Base-by-base conservation (phyloP, 2,888 invertebrate genomes). In the Chrysopilus asiliformis region DNA sequence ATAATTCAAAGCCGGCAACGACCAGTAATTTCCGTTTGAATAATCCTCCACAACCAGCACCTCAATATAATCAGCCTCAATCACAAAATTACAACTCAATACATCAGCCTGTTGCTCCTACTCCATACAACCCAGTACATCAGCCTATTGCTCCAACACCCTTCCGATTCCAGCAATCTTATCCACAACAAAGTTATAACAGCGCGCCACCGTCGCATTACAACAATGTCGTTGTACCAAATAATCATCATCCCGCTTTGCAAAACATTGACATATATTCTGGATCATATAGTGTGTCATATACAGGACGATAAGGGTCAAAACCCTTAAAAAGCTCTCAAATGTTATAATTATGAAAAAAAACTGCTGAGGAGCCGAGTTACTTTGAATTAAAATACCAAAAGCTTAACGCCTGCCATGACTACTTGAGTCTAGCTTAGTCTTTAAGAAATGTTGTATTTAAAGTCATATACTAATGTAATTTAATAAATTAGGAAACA, bases 251-350 rank as follows among this genome's bases (percentile, higher is more conserved):
- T 57, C 80, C 83, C 1, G 76, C 80, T 1, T 37, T 60, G 14
- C 70, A 73, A 44, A 82, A 79, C 53, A 70, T 81, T 43, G 78
- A 84, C 52, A 72, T 80, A 28, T 72, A 66, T 53, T 72, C 75
- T 40, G 84, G 83, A 13, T 84, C 85, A 4, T 86, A 86, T 59
- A 71, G 77, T 44, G 75, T 85, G 45, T 75, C 77, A 53, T 85
- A 82, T 53, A 73, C 71, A 49, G 74, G 74, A 53, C 69, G 68
- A 52, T 39, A 35, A 19, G n/a, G n/a, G 32, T 35, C 13, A 16
- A 20, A 18, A 28, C 19, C 19, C n/a, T n/a, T n/a, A n/a, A n/a
- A n/a, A n/a, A n/a, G n/a, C n/a, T n/a, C n/a, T n/a, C n/a, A n/a
- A n/a, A n/a, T n/a, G n/a, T n/a, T n/a, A n/a, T n/a, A n/a, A n/a